Base-by-base conservation (phyloP, 2,797 vertebrate genomes). In the Lophotriccus pileatus region DNA sequence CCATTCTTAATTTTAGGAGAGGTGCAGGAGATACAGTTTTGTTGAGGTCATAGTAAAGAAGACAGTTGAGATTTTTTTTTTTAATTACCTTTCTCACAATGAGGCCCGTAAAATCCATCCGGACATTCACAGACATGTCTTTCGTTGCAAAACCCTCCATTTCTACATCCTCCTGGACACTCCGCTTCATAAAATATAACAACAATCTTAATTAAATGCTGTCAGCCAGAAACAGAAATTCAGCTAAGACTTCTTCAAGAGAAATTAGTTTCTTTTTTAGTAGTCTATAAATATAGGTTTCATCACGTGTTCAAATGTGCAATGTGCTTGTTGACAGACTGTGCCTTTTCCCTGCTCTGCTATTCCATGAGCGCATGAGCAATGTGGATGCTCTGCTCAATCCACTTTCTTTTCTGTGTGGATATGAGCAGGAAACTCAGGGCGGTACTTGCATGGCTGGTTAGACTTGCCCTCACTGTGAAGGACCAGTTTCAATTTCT, bases 151-250 rank as follows among this genome's bases (percentile, higher is more conserved):
- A 98, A 95, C 2, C 99, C 99, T 97, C 98, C 98, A 0, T 99
- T 99, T 85, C 98, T 98, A 95, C 99, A 99, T 43, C 98, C 98
- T 52, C 98, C 98, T 8, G 98, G 98, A 95, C 99, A 99, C 93
- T 99, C 98, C 27, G 98, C 99, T 99, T 97, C 76, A 97, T 53
- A 96, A 95, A 94, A 97, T n/a, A 97, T 8, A 97, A 97, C 3
- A 58, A 93, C 32, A 92, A 36, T 36, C 49, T 85, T 69, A 86
- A 81, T 47, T 64, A 46, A 77, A 24, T 36, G 37, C 32, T 56
- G 47, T 58, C 53, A 77, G 47, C 13, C 80, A 50, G 36, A 91
- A 79, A 83, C 56, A 12, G 34, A 86, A 73, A 64, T 53, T 83
- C 68, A 87, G 47, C 28, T 64, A 55, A 83, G 64, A 83, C 17